These are phyloP conservation scores for Matsumurasca onukii DNA, from an alignment of 1,140 invertebrate species.

Conservation along the genomic window DNA sequence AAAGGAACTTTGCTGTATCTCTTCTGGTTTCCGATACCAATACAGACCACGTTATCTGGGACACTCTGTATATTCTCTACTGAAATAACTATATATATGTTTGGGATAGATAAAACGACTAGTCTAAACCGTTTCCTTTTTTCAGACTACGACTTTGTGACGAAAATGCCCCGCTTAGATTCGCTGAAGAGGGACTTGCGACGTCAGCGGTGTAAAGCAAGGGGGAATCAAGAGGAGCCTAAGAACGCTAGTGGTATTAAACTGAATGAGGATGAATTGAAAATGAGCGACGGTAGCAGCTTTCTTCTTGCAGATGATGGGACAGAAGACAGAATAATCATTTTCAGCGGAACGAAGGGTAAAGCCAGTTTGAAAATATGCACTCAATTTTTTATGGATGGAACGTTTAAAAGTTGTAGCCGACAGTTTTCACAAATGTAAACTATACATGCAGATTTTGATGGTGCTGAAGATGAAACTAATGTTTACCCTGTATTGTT, in stretches of 20 bases:
- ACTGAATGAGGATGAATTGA: conserved; percentile 5
- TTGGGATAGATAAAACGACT: too few species aligned
- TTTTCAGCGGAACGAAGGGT: not conserved
- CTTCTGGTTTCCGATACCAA: too few species aligned
- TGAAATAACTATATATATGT: too few species aligned
- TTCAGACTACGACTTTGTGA: not conserved
- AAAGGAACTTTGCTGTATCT: too few species aligned
- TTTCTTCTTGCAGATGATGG: not conserved
- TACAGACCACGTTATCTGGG: too few species aligned
- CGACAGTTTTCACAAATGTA: conserved; percentile 4
- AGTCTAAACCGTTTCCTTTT: not conserved
- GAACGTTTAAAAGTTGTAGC: too few species aligned
- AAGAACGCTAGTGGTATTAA: not conserved
- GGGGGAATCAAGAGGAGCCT: not conserved
- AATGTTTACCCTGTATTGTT: not conserved
- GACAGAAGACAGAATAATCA: not conserved
- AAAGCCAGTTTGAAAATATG: not conserved
- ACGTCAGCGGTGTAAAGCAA: not conserved
- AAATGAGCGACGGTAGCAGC: not conserved
- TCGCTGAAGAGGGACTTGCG: not conserved
- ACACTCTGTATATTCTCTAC: too few species aligned
- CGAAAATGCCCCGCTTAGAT: not conserved
- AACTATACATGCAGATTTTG: not conserved
- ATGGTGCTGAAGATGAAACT: not conserved
- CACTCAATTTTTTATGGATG: not conserved